Percentiles rank a stretch among this genome's conserved stretches.
These are phyloP conservation scores for Drosophila neonasuta DNA, from an alignment of 2,888 invertebrate genomes.

Conservation along the genomic window DNA sequence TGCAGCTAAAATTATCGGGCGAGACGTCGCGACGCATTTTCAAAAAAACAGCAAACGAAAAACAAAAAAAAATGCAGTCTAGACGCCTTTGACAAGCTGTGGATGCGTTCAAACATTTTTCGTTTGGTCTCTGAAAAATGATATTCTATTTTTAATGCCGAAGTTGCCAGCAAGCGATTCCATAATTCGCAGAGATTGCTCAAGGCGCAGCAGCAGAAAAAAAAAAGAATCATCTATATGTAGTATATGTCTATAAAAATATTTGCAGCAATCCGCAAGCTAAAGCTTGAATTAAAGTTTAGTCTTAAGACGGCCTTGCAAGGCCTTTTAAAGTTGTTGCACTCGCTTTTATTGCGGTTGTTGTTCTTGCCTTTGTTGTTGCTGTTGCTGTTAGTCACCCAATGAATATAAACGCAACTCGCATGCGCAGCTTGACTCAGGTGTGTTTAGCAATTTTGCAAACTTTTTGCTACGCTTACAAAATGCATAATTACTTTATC, in stretches of 20 bases:
- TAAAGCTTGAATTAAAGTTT: conserved; percentile 39
- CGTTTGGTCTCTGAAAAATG: conserved; percentile 13
- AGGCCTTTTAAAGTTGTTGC: conserved; percentile 80
- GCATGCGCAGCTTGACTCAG: conserved; percentile 37
- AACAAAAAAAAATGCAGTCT: conserved; percentile 54
- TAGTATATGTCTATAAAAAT: not conserved
- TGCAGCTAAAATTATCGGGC: conserved; percentile 59
- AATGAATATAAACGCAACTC: conserved; percentile 29
- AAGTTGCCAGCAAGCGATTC: conserved; percentile 16
- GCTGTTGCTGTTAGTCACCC: conserved; percentile 38
- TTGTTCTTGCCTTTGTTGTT: conserved; percentile 22
- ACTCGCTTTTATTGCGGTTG: conserved; percentile 50
- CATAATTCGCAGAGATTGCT: conserved; percentile 43
- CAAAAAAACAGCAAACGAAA: not conserved
- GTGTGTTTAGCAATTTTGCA: conserved; percentile 47
- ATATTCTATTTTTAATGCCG: conserved; percentile 53
- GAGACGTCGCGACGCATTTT: conserved; percentile 69
- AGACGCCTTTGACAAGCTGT: conserved; percentile 65
- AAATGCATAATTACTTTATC: not conserved
- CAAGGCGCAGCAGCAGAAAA: conserved; percentile 10
- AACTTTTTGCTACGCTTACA: conserved; percentile 2
- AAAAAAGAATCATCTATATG: not conserved
- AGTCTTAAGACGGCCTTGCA: conserved; percentile 77
- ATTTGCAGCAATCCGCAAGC: conserved; percentile 13
- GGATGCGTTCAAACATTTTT: conserved; percentile 31